phyloP scores from a whole-genome alignment of 2,888 invertebrate species.

The Lochmaea crataegi region DNA sequence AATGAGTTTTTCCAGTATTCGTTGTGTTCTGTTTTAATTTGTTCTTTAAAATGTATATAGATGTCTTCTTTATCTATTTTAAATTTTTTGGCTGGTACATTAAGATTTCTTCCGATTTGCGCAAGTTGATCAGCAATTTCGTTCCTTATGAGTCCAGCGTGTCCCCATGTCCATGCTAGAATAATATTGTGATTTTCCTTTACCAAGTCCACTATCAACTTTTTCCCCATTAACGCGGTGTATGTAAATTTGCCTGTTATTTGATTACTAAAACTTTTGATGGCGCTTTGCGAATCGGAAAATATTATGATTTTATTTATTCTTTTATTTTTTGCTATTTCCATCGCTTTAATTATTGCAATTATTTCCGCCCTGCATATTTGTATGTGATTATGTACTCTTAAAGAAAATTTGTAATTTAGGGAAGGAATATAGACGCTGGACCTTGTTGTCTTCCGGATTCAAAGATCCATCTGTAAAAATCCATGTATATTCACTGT shows the following conservation, averaged over 20 bases:
- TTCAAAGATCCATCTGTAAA: constrained; percentile 3
- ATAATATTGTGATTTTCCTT: constrained; percentile 5
- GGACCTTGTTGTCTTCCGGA: neutral
- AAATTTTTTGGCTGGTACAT: neutral
- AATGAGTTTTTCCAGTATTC: too few species aligned
- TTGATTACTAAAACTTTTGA: too few species aligned
- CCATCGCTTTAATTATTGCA: too few species aligned
- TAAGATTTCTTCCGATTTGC: too few species aligned
- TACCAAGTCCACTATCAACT: too few species aligned
- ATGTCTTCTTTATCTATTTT: constrained; percentile 1
- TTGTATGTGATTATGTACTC: constrained; percentile 5
- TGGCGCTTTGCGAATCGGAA: too few species aligned
- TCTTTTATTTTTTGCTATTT: too few species aligned
- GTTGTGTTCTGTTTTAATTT: neutral
- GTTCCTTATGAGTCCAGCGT: constrained; percentile 15
- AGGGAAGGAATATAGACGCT: constrained; percentile 16
- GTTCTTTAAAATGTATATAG: neutral
- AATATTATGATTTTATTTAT: too few species aligned
- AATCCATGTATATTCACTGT: too few species aligned
- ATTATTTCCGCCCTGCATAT: constrained; percentile 20
- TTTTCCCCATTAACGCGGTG: too few species aligned
- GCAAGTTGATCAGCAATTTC: constrained; percentile 22
- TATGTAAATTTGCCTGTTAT: too few species aligned
- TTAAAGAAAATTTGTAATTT: constrained; percentile 17
- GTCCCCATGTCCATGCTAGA: constrained; percentile 20